Conservation (phyloP, 1,140 invertebrate species). For the Atta texana region DNA sequence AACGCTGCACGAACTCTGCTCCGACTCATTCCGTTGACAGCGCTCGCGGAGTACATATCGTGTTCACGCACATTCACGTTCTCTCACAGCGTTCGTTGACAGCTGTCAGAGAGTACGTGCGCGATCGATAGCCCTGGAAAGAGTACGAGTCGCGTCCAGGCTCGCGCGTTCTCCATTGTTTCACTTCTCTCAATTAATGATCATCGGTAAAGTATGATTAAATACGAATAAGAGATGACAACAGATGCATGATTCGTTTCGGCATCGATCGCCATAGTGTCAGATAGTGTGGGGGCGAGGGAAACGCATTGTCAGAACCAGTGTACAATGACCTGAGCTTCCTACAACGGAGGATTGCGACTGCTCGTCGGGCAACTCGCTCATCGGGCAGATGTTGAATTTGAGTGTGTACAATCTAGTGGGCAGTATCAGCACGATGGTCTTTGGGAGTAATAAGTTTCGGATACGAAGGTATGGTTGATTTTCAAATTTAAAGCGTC, state of each 20-base stretch:
- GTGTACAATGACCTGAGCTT: slow-evolving; percentile 66
- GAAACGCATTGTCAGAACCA: slow-evolving; percentile 15
- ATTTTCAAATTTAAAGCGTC: slow-evolving; percentile 34
- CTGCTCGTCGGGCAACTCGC: slow-evolving; percentile 63
- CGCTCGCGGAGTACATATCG: slow-evolving; percentile 57
- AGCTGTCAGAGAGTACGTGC: slow-evolving; percentile 56
- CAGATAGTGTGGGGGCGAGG: slow-evolving; percentile 19
- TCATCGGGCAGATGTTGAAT: slow-evolving; percentile 82
- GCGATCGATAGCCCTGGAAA: slow-evolving; percentile 1
- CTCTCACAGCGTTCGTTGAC: slow-evolving; percentile 53
- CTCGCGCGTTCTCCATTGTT: not conserved
- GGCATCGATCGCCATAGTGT: slow-evolving; percentile 56
- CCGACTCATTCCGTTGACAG: slow-evolving; percentile 79
- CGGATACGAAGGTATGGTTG: slow-evolving; percentile 87
- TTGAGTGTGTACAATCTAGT: slow-evolving; percentile 81
- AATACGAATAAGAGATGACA: slow-evolving; percentile 33
- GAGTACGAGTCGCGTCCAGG: not conserved
- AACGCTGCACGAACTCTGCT: slow-evolving; percentile 59
- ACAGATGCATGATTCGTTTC: slow-evolving; percentile 67
- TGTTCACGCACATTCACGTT: not conserved
- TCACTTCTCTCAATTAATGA: not conserved
- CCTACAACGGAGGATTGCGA: slow-evolving; percentile 12
- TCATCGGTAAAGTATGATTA: not conserved
- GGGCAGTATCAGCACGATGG: slow-evolving; percentile 86
- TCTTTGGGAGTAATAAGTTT: slow-evolving; percentile 89